Base-by-base conservation (phyloP, 30 jellyfish, hydroid and myxozoan species). In the Catostylus mosaicus region DNA sequence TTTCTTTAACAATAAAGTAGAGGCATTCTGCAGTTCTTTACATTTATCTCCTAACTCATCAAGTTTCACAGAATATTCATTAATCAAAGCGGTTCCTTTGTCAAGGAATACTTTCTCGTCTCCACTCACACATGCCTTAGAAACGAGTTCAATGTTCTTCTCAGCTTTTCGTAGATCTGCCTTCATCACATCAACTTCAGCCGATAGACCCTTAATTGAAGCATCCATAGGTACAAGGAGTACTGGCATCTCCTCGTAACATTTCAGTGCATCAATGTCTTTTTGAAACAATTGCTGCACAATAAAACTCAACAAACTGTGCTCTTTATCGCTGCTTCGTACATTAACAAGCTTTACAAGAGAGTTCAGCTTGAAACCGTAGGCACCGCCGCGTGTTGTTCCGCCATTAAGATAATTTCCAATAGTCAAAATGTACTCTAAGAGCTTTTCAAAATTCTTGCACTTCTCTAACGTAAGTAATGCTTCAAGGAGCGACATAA, bases 351-450 rank as follows among this genome's bases (percentile, higher is more conserved):
- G 87, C 83, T 86, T 86, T 30, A 68, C 92, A 16, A 93, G 91
- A 23, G 97, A 88, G 79, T 83, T 88, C 77, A 93, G 23, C 65
- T 82, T 93, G 79, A 87, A 93, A n/a, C 98, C 98, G 38, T 93
- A 76, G 35, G 98, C 98, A 11, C 96, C 91, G 29, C 98, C 98
- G n/a, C 98, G 82, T 19, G 78, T 80, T 29, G 98, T 93, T 2
- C 98, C 98, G 6, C 97, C 97, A 63, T 93, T 93, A 67, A 93
- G 54, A 78, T 77, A 93, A 63, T 93, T 93, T 0, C 98, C 98
- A 34, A 86, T 47, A 1, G 98, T 75, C 38, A 93, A 74, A 59
- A 93, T 68, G 37, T 86, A 93, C 64, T 93, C 96, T 18, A 93
- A 61, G 47, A 93, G 65, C 33, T 84, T 35, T 27, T 70, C 86